Base-by-base conservation (phyloP, 2,113 vertebrate species). In the Octodon degus region DNA sequence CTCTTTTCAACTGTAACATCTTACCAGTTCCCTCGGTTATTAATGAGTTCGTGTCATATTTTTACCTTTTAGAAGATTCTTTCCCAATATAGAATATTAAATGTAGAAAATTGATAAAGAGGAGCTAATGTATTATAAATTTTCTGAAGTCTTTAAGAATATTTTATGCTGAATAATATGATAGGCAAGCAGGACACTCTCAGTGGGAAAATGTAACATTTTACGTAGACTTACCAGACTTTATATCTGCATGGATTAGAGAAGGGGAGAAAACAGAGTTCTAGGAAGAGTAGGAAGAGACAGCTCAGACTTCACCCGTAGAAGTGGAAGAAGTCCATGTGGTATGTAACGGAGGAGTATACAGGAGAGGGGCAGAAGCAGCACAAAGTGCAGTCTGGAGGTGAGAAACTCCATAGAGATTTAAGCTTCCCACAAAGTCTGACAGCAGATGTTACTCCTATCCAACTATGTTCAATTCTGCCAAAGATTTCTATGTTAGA, bases 1-100 rank as follows among this genome's bases (percentile, higher is more conserved):
- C 32, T 58, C 30, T 79, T 94, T 94, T 95, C 43, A 91, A 83
- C 24, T 43, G 17, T 77, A 80, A 83, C 90, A 83, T 94, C 62
- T 89, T 94, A 53, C 22, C 24, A 50, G 37, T 55, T 88, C 22
- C 43, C 40, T 68, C 17, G 60, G 79, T 65, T 92, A 83, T 81
- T 89, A 89, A 83, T 74, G 55, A 97, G 25, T 87, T 96, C 53
- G 47, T 79, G 20, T 80, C 32, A 67, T 84, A 62, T n/a, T 67
- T 93, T 96, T 81, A 80, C 84, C 14, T 77, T 91, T 65, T 27
- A n/a, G 77, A 94, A 95, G 86, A 43, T 65, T 53, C 27, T 93
- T 43, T 70, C 20, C 63, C 34, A 77, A 34, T 67, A 86, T 10
- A 55, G 37, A 90, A 81, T 92, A 83, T 80, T 96, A 90, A 82